Percentiles rank a stretch among this genome's conserved stretches.
These are phyloP conservation scores for Spea bombifrons DNA, from an alignment of 2,113 vertebrate species.

Conservation along the genomic window DNA sequence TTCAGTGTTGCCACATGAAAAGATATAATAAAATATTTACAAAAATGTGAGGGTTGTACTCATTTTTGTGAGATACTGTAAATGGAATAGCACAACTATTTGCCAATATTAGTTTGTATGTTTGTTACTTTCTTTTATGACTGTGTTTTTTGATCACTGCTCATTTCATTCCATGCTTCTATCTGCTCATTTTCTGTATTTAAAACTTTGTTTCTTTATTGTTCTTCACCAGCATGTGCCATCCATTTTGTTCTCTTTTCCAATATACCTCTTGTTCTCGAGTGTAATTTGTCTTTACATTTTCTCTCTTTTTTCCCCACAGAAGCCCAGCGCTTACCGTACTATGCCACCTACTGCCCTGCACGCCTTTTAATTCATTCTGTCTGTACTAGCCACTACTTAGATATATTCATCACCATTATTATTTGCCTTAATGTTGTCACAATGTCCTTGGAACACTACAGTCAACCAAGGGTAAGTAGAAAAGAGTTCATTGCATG, in stretches of 20 bases:
- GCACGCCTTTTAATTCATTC: constrained; percentile 92
- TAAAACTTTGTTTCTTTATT: constrained; percentile 18
- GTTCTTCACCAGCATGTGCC: background rate
- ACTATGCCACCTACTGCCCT: constrained; percentile 85
- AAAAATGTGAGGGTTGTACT: too few relatives aligned
- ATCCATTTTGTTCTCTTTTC: constrained; percentile 14
- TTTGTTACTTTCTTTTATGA: background rate
- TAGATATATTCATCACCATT: constrained; percentile 98
- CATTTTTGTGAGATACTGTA: background rate
- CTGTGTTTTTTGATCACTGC: background rate
- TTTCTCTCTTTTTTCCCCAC: constrained; percentile 45
- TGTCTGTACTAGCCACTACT: constrained; percentile 94
- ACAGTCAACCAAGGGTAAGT: constrained; percentile 90
- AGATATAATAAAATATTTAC: too few relatives aligned
- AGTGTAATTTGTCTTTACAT: background rate
- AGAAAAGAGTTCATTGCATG: background rate
- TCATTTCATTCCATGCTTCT: background rate
- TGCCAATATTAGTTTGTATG: background rate
- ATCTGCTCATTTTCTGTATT: background rate
- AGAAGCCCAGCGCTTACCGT: constrained; percentile 94
- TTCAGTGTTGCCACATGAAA: too few relatives aligned
- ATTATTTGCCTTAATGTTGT: constrained; percentile 98
- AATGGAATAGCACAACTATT: background rate
- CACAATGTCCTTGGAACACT: constrained; percentile 98
- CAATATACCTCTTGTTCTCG: constrained; percentile 21